Conservation (phyloP, 2,113 vertebrate species). For the Ranitomeya variabilis region DNA sequence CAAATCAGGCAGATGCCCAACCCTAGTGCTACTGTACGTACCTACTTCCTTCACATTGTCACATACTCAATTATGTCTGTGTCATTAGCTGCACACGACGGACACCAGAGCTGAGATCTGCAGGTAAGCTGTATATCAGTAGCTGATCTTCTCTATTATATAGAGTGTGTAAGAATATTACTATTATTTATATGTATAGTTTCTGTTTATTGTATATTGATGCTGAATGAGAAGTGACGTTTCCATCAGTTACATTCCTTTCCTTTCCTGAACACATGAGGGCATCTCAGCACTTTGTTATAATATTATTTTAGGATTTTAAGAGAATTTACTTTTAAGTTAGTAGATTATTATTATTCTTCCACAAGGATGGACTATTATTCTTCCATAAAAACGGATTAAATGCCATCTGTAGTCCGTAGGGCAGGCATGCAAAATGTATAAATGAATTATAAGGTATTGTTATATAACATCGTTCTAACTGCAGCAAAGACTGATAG, state of each 20-base stretch:
- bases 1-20: constrained; percentile 45
- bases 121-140: not conserved
- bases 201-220: not conserved
- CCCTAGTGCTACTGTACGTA: constrained; percentile 23
- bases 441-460: too few species aligned
- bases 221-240: not conserved
- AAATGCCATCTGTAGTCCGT: not conserved
- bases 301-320: not conserved
- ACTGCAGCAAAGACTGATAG: too few species aligned
- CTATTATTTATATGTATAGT: not conserved
- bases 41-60: constrained; percentile 47
- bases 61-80: constrained; percentile 26
- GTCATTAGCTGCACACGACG: not conserved
- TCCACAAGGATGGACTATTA: not conserved
- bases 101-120: not conserved
- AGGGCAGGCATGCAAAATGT: not conserved
- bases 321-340: not conserved
- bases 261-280: not conserved
- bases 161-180: not conserved
- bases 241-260: not conserved
- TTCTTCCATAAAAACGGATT: not conserved
- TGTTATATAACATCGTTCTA: not conserved
- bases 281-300: not conserved
- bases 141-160: not conserved
- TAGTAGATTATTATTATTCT: not conserved